phyloP scores from a whole-genome alignment of 2,888 invertebrate species.

The Nephrotoma guestfalica region DNA sequence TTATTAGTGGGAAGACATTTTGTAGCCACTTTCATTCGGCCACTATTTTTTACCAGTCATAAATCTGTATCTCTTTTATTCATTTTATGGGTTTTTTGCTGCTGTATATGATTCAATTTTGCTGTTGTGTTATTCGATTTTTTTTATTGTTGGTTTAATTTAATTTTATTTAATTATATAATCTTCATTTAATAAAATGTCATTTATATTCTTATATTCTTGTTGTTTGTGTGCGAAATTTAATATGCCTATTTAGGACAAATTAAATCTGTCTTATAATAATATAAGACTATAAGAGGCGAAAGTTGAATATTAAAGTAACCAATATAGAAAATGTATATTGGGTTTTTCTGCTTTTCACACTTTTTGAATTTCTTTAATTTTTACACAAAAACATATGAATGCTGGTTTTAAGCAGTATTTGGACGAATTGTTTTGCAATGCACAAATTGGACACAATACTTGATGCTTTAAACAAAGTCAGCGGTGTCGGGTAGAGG shows the following conservation, averaged over 20 bases:
- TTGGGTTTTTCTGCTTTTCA: background rate
- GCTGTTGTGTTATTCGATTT: background rate
- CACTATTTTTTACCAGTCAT: conserved; percentile 32
- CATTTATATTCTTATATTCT: background rate
- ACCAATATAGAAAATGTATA: background rate
- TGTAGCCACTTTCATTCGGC: conserved; percentile 30
- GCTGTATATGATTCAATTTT: background rate
- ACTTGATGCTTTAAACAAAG: background rate
- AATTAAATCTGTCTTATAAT: background rate
- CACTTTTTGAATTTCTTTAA: background rate
- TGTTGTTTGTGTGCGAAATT: background rate
- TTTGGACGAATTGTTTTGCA: background rate
- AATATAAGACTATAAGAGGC: too few relatives aligned
- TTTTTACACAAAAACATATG: background rate
- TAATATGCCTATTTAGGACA: background rate
- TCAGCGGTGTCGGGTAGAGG: too few relatives aligned
- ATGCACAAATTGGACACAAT: background rate
- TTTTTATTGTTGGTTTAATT: background rate
- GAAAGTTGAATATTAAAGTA: background rate
- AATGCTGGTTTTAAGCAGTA: background rate
- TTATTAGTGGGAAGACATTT: conserved; percentile 25
- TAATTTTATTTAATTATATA: background rate
- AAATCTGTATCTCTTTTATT: conserved; percentile 33
- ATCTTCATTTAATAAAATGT: background rate
- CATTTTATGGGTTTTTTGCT: conserved; percentile 19